Percentiles rank a stretch among this genome's conserved stretches.
These are phyloP conservation scores for Rhabdophis nuchalis DNA, from an alignment of 2,797 vertebrate genomes.

Conservation along the genomic window DNA sequence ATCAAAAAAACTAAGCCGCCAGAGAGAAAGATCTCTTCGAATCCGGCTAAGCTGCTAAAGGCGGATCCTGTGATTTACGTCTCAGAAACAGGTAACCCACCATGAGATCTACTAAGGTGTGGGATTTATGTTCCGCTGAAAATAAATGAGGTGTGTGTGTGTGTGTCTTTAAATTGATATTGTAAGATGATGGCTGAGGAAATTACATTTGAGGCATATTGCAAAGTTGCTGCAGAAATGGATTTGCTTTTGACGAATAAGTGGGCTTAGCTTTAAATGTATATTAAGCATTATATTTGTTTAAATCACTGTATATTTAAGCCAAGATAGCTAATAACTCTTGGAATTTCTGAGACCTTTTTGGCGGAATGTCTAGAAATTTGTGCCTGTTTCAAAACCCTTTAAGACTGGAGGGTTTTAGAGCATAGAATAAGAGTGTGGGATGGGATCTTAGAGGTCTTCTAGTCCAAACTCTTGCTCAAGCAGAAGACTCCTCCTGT, in stretches of 20 bases:
- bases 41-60: conserved; percentile 65
- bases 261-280: neutral
- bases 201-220: neutral
- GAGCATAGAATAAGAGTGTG: no score
- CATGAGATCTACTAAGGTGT: neutral
- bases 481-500: neutral
- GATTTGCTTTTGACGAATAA: neutral
- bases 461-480: no score
- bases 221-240: neutral
- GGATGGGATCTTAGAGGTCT: no score
- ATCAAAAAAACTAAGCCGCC: conserved; percentile 69
- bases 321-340: neutral
- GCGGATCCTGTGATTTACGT: conserved; percentile 84
- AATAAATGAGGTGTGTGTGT: neutral
- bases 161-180: neutral
- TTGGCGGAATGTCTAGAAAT: neutral
- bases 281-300: no score
- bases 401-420: neutral
- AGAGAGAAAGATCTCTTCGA: conserved; percentile 72
- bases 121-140: neutral
- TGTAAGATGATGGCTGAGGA: accelerated
- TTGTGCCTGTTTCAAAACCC: neutral
- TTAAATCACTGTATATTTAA: no score
- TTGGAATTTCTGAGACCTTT: neutral
- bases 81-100: conserved; percentile 89